Percentiles rank a stretch among this genome's conserved stretches.
Evolutionary conservation across 1,140 invertebrate genomes (phyloP).

Genomic region (Drosophila truncata): DNA sequence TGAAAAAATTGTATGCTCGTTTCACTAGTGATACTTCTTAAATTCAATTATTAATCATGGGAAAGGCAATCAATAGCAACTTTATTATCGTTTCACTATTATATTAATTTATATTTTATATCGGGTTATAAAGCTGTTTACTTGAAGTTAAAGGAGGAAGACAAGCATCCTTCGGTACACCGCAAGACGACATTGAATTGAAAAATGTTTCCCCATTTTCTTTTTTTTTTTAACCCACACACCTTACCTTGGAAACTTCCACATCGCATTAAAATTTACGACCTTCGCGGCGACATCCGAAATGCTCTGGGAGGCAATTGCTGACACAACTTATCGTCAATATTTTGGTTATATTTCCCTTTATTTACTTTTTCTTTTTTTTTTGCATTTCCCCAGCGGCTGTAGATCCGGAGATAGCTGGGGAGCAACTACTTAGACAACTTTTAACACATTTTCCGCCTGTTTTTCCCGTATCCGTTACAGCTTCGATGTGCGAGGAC

Average conservation of each 20-base stretch:
- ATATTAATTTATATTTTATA: not conserved
- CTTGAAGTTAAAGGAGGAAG: not conserved
- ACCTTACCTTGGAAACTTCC: slow-evolving; percentile 15
- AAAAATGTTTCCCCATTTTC: slow-evolving; percentile 62
- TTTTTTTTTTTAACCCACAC: slow-evolving; percentile 23
- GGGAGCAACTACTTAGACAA: slow-evolving; percentile 53
- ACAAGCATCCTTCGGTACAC: not conserved
- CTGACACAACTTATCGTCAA: slow-evolving; percentile 73
- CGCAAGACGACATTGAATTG: slow-evolving; percentile 55
- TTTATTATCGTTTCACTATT: not conserved
- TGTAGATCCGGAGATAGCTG: slow-evolving; percentile 30
- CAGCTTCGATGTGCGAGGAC: slow-evolving; percentile 93
- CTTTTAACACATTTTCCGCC: slow-evolving; percentile 56
- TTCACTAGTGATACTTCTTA: no score
- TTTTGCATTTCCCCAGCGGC: slow-evolving; percentile 43
- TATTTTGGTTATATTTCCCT: slow-evolving; percentile 51
- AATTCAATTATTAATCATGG: not conserved
- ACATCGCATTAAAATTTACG: slow-evolving; percentile 71
- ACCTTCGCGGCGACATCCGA: slow-evolving; percentile 48
- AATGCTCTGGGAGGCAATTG: slow-evolving; percentile 51
- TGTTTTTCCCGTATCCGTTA: slow-evolving; percentile 65
- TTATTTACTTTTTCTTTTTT: slow-evolving; percentile 13
- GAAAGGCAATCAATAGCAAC: not conserved
- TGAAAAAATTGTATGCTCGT: no score
- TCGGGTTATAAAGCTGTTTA: not conserved